phyloP scores from a whole-genome alignment of 2,797 vertebrate species.

The Sebastes vulpes region DNA sequence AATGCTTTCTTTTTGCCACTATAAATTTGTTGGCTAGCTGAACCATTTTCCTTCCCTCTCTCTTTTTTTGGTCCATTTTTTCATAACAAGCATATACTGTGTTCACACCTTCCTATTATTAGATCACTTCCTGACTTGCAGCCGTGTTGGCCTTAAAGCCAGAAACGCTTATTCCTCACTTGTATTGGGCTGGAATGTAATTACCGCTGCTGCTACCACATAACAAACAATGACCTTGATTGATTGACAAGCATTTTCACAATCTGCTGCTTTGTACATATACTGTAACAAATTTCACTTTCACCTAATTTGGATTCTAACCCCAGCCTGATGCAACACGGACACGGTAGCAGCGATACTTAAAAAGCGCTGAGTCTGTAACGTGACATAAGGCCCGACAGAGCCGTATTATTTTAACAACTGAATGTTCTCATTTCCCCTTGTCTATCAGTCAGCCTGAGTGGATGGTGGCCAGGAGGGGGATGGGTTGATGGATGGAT shows the following conservation, averaged over 20 bases:
- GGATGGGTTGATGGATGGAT: constrained; percentile 67
- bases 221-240: constrained; percentile 21
- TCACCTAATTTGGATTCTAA: constrained; percentile 11
- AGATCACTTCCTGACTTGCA: constrained; percentile 46
- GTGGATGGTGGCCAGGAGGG: constrained; percentile 52
- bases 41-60: constrained; percentile 15
- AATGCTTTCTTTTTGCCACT: constrained; percentile 39
- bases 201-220: constrained; percentile 18
- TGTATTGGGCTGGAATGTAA: constrained; percentile 25
- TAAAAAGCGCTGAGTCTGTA: constrained; percentile 16
- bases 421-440: constrained; percentile 63
- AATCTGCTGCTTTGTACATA: constrained; percentile 26
- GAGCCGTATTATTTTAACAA: constrained; percentile 56
- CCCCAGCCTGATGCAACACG: neutral
- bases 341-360: neutral
- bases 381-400: constrained; percentile 27
- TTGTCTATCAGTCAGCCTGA: constrained; percentile 71
- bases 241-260: constrained; percentile 46
- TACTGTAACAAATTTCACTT: neutral
- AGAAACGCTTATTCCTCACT: constrained; percentile 33
- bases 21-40: constrained; percentile 27
- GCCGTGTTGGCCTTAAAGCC: constrained; percentile 42
- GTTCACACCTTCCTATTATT: constrained; percentile 64
- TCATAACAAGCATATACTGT: constrained; percentile 8
- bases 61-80: neutral